These are phyloP conservation scores for Apoderus coryli DNA, from an alignment of 2,888 invertebrate genomes.

Conservation along the genomic window DNA sequence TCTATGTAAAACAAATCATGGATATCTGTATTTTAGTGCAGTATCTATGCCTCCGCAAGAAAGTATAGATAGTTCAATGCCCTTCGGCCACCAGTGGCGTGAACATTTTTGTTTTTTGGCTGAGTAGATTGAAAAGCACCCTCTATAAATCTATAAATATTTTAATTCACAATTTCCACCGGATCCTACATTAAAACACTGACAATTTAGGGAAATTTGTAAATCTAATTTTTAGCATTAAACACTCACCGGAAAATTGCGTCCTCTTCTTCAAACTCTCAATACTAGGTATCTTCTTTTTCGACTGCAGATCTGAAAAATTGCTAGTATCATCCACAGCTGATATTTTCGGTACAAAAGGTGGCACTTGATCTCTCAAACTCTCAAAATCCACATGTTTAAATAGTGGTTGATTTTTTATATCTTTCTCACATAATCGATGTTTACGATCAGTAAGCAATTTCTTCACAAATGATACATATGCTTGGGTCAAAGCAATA, in stretches of 20 bases:
- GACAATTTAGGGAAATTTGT: too few relatives aligned
- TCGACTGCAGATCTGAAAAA: constrained; percentile 45
- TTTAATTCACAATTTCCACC: too few relatives aligned
- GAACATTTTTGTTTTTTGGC: too few relatives aligned
- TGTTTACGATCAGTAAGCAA: constrained; percentile 41
- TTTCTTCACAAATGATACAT: constrained; percentile 39
- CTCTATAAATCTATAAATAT: too few relatives aligned
- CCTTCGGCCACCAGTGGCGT: too few relatives aligned
- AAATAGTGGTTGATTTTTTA: constrained; percentile 42
- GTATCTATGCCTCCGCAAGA: too few relatives aligned
- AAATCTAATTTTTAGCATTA: too few relatives aligned
- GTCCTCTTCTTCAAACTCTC: constrained; percentile 42
- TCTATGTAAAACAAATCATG: too few relatives aligned
- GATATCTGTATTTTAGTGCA: too few relatives aligned
- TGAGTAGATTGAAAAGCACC: too few relatives aligned
- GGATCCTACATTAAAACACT: too few relatives aligned
- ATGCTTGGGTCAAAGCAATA: constrained; percentile 33
- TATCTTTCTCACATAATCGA: constrained; percentile 35
- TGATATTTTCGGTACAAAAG: constrained; percentile 62
- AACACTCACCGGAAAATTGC: constrained; percentile 54
- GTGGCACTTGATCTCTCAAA: constrained; percentile 51
- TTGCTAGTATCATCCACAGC: constrained; percentile 66
- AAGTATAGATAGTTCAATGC: too few relatives aligned
- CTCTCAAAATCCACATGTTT: constrained; percentile 40
- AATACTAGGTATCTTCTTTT: constrained; percentile 39